A percentile compares a stretch with the other conserved stretches of the same genome.
Conservation (phyloP, 2,888 invertebrate genomes). For the Melanargia galathea region DNA sequence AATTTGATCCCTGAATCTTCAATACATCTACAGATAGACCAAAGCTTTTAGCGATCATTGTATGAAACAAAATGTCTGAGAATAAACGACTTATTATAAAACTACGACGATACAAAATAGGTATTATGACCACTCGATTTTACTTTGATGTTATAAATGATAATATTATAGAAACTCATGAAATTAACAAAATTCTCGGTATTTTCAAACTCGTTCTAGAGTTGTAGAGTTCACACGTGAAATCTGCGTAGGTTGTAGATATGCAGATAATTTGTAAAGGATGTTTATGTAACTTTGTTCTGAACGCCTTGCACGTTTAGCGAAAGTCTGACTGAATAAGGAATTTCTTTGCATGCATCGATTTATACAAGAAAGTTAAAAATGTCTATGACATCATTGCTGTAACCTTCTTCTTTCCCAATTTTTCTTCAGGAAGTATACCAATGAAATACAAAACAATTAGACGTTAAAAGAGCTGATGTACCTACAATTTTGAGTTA, state of each 20-base stretch:
- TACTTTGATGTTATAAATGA: too few relatives aligned
- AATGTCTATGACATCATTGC: not conserved
- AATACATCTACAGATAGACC: not conserved
- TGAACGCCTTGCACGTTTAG: slow-evolving; percentile 33
- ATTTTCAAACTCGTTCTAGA: not conserved
- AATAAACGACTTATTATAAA: too few relatives aligned
- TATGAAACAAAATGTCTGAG: too few relatives aligned
- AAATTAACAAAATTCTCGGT: not conserved
- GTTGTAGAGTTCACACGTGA: slow-evolving; percentile 17
- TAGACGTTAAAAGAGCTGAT: too few relatives aligned
- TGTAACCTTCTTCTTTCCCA: too few relatives aligned
- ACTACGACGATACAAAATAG: too few relatives aligned
- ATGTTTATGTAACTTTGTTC: slow-evolving; percentile 33
- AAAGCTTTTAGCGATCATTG: too few relatives aligned
- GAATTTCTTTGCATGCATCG: slow-evolving; percentile 16
- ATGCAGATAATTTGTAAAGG: slow-evolving; percentile 21
- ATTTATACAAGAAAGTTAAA: slow-evolving; percentile 1
- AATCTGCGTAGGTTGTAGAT: slow-evolving; percentile 29
- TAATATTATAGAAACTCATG: not conserved
- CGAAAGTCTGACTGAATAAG: slow-evolving; percentile 30
- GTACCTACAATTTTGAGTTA: too few relatives aligned
- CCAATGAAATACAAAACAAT: not conserved
- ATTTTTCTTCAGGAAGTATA: not conserved
- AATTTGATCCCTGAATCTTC: not conserved
- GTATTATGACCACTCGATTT: too few relatives aligned